Evolutionary conservation across 2,888 invertebrate species (phyloP).

Genomic region (Chromoteleia sp.): DNA sequence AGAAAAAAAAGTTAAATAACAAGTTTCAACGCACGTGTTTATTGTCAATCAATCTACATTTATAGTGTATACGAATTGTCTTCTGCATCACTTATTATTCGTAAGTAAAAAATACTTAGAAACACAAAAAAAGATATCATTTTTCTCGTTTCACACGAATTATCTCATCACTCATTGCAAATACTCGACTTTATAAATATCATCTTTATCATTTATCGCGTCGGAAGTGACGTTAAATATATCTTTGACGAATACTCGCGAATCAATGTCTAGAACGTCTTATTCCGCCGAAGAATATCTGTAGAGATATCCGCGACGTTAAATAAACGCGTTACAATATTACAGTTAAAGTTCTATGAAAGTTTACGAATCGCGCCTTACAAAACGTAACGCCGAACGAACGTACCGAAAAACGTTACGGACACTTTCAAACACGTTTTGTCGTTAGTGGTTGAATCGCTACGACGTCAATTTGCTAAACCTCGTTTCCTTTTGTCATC

Average conservation of each 20-base stretch:
- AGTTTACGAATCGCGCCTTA: conserved; percentile 58
- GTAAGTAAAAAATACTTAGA: conserved; percentile 70
- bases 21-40: conserved; percentile 70
- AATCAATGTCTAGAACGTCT: conserved; percentile 56
- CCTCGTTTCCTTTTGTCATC: conserved; percentile 23
- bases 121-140: conserved; percentile 49
- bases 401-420: conserved; percentile 17
- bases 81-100: conserved; percentile 60
- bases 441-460: conserved; percentile 7
- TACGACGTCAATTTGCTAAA: conserved; percentile 48
- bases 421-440: conserved; percentile 28
- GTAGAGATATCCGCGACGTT: conserved; percentile 40
- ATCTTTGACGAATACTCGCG: conserved; percentile 65
- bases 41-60: conserved; percentile 67
- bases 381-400: conserved; percentile 53
- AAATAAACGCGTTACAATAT: conserved; percentile 61
- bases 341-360: conserved; percentile 59
- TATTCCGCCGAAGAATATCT: conserved; percentile 15
- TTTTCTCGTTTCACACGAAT: conserved; percentile 61
- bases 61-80: conserved; percentile 63
- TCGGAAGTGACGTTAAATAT: conserved; percentile 65
- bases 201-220: conserved; percentile 63
- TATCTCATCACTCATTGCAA: conserved; percentile 58
- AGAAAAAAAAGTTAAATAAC: conserved; percentile 13
- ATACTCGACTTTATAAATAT: conserved; percentile 68